Evolutionary conservation across 2,797 vertebrate species (phyloP).

Genomic region (Danio tinwini): DNA sequence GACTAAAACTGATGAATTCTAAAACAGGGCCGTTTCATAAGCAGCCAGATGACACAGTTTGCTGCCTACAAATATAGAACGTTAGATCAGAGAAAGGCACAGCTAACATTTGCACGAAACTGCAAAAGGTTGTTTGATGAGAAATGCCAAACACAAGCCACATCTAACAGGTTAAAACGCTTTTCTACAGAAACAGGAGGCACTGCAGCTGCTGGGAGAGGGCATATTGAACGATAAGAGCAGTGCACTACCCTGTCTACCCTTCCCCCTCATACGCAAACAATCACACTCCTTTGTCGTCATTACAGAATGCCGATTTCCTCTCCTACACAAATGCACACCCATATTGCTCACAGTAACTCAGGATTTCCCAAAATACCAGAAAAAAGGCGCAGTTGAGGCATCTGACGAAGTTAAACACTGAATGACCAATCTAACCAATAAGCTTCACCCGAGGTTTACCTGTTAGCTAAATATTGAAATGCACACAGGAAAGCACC

Average conservation of each 20-base stretch:
- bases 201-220: conserved; percentile 67
- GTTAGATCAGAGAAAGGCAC: conserved; percentile 28
- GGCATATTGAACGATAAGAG: conserved; percentile 74
- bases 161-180: conserved; percentile 31
- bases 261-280: conserved; percentile 52
- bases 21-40: conserved; percentile 22
- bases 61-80: conserved; percentile 25
- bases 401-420: neutral
- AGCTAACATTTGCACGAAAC: neutral
- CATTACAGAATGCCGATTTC: conserved; percentile 42
- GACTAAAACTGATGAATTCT: conserved; percentile 19
- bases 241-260: conserved; percentile 72
- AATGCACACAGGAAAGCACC: neutral
- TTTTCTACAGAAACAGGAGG: conserved; percentile 60
- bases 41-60: conserved; percentile 13
- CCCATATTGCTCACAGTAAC: conserved; percentile 60
- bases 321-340: conserved; percentile 60
- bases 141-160: conserved; percentile 21
- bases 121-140: neutral
- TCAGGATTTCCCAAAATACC: conserved; percentile 72
- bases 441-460: neutral
- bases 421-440: neutral
- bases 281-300: conserved; percentile 53
- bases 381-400: conserved; percentile 49
- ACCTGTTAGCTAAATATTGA: neutral